Conservation (phyloP, 2,888 invertebrate species). For the Polyommatus icarus region DNA sequence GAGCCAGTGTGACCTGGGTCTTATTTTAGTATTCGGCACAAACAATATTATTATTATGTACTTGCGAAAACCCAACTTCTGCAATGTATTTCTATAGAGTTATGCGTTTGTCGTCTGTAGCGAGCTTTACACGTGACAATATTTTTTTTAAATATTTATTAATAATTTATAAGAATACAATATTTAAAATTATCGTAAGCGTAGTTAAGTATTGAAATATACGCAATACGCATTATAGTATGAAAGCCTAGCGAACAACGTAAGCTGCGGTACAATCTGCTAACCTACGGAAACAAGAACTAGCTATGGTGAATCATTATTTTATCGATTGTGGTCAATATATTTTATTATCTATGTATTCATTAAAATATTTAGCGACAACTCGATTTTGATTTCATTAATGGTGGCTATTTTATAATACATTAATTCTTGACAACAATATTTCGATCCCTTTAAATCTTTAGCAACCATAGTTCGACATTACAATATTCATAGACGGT, state of each 20-base stretch:
- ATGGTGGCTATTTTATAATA: not conserved
- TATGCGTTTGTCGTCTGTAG: not conserved
- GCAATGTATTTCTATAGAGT: not conserved
- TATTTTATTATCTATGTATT: not conserved
- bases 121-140: too few relatives aligned
- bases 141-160: not conserved
- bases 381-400: too few relatives aligned
- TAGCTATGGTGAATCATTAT: slow-evolving; percentile 13
- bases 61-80: not conserved
- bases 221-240: slow-evolving; percentile 15
- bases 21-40: not conserved
- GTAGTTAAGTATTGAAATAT: slow-evolving; percentile 19
- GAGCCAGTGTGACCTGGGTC: not conserved
- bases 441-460: not conserved
- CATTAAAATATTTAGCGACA: not conserved
- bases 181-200: not conserved
- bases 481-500: slow-evolving; percentile 20
- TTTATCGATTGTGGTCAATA: not conserved
- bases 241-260: slow-evolving; percentile 30
- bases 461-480: not conserved
- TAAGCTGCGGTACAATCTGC: slow-evolving; percentile 29
- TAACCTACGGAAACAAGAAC: slow-evolving; percentile 27
- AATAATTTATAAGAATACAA: not conserved
- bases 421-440: not conserved
- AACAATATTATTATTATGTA: too few relatives aligned